Evolutionary conservation across 2,113 vertebrate genomes (phyloP), one percentile per base, ranked within the genome.

Genomic region (Oxygymnocypris stewartii): DNA sequence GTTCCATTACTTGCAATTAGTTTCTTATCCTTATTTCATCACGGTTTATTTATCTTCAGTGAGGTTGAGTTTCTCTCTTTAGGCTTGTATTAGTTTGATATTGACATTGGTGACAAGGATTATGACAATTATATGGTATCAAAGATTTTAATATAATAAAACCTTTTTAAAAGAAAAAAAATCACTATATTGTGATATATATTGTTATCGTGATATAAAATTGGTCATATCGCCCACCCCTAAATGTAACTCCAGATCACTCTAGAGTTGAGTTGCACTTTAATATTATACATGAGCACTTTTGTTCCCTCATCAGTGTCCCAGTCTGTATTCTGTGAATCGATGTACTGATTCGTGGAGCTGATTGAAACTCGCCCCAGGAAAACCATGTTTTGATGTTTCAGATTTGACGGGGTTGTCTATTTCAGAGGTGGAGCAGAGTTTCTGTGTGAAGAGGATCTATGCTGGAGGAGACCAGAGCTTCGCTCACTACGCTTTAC

Each of bases 401-500:
- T 61, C 79, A 80, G 20, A 47, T 84, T 8, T 88, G 37, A 74
- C 5, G 37, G 49, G 44, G 31, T 86, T 77, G 91, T 90, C 88
- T 87, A 8, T 95, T 95, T 82, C 93, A 99, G 98, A 92, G 87
- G 89, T 77, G 35, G 93, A 94, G 85, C 92, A 95, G 79, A 92
- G 90, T 88, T 97, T 94, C 73, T 97, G 93, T 90, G 95, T 99
- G 82, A 97, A 96, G 93, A 97, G 93, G 93, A 99, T 99, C 94
- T 98, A 97, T 86, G 97, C 97, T 57, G 98, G 98, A 92, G 98
- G 98, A 90, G 98, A 99, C 92, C 98, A 99, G 93, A 99, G 98
- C 89, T 99, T 99, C 95, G 96, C 97, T 91, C 96, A 99, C 94
- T 98, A 95, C 85, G 94, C 91, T 89, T 93, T 88, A 91, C 90